A percentile compares a stretch with the other conserved stretches of the same genome.
Evolutionary conservation across 2,888 invertebrate genomes (phyloP).

Genomic region (Sarcophaga rosellei): DNA sequence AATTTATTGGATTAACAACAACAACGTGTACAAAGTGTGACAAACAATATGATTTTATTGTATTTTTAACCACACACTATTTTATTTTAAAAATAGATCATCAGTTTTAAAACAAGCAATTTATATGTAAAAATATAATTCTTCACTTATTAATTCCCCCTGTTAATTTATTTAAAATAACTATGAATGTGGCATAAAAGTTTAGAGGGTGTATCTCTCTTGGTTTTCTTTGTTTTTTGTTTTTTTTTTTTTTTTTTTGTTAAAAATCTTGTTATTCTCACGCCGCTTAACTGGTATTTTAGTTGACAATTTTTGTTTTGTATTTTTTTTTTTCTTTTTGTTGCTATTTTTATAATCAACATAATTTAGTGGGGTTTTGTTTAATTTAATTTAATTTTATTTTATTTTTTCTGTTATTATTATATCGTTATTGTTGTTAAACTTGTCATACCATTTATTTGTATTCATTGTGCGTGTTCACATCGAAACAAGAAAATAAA

Average conservation of each 20-base stretch:
- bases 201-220: too few relatives aligned
- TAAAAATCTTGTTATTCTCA: constrained; percentile 44
- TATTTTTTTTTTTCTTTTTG: background rate
- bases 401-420: constrained; percentile 23
- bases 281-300: constrained; percentile 41
- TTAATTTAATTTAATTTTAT: constrained; percentile 1
- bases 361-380: background rate
- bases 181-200: too few relatives aligned
- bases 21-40: background rate
- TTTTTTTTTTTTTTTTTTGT: background rate
- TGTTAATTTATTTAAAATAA: too few relatives aligned
- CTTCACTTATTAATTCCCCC: too few relatives aligned
- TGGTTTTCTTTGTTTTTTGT: too few relatives aligned
- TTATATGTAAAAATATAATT: background rate
- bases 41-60: background rate
- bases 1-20: background rate
- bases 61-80: too few relatives aligned
- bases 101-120: background rate
- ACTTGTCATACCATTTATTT: constrained; percentile 33
- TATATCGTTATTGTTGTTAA: constrained; percentile 13
- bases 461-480: constrained; percentile 38
- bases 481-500: background rate
- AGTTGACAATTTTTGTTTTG: too few relatives aligned
- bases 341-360: constrained; percentile 30
- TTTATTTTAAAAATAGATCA: constrained; percentile 17